Evolutionary conservation across 2,113 vertebrate species (phyloP), one percentile per base, ranked within the genome.

Genomic region (Sula dactylatra): DNA sequence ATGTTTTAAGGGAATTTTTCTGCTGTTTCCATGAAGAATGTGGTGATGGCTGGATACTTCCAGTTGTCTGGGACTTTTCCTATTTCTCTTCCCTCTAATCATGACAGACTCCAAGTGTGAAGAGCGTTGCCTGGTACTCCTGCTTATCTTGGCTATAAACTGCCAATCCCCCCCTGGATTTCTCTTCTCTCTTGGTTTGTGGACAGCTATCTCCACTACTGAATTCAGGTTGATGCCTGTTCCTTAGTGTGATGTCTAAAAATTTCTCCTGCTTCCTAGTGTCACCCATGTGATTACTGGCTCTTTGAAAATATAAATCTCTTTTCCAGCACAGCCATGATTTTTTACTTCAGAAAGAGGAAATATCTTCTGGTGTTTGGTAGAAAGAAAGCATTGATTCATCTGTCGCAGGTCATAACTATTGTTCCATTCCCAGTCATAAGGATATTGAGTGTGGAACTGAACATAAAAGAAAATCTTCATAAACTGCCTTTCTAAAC

Each of bases 401-500:
- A 50, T 74, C 59, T 77, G 49, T 91, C 77, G 83, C 93, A 96
- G 79, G 38, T 93, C 91, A 89, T 88, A 96, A 89, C 50, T 50
- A 89, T 78, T 95, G 72, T 87, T 94, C 31, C 38, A 74, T 74
- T 92, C 29, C 50, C 6, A 25, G 59, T 78, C 47, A 44, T 34
- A 90, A 64, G 64, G 81, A 81, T 19, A 92, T 1, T n/a, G 38
- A 92, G 54, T 2, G 5, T 78, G 26, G 42, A 94, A 94, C 26
- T 58, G 76, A 92, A 71, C 59, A 74, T 74, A 71, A 70, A 93
- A 88, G 42, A 69, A 77, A 81, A 96, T 62, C 29, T 69, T 79
- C 29, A 81, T 66, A 74, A 86, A 82, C 40, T 84, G 64, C n/a
- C 19, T 84, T 88, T 82, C 32, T 86, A 67, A 92, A 91, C n/a